A percentile compares a stretch with the other conserved stretches of the same genome.
Conservation (phyloP, 2,888 invertebrate genomes). For the Synanthedon formicaeformis region DNA sequence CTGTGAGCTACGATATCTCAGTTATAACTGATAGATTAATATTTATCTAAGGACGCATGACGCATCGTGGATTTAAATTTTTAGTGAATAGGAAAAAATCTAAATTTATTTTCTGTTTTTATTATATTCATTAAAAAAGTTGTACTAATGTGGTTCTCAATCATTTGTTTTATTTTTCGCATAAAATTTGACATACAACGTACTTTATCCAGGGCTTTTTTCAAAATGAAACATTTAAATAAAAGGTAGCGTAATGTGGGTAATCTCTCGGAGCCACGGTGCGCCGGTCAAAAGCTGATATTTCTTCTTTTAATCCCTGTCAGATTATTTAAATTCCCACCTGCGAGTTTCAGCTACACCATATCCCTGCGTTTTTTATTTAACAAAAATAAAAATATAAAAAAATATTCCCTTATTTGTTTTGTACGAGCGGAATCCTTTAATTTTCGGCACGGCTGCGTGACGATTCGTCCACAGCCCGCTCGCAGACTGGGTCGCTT, state of each 20-base stretch:
- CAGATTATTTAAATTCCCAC: conserved; percentile 72
- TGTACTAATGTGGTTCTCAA: no score
- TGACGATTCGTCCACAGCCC: conserved; percentile 41
- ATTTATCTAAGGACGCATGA: no score
- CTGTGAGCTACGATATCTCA: no score
- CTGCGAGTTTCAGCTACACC: conserved; percentile 46
- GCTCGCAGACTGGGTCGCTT: conserved; percentile 47
- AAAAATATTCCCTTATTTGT: conserved; percentile 64
- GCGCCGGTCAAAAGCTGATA: conserved; percentile 67
- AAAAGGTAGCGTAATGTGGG: conserved; percentile 49
- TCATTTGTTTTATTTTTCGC: no score
- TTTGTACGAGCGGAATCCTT: conserved; percentile 67
- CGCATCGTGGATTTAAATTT: no score
- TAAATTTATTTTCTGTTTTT: no score
- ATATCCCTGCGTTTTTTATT: conserved; percentile 50
- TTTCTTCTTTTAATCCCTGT: conserved; percentile 69
- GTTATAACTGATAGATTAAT: no score
- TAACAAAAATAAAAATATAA: conserved; percentile 67
- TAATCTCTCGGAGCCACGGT: conserved; percentile 40
- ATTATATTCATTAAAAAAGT: no score
- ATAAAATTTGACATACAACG: no score
- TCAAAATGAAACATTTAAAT: conserved; percentile 44
- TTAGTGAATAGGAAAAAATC: no score
- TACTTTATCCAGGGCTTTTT: conserved; percentile 10
- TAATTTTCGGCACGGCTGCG: conserved; percentile 63